phyloP scores from a whole-genome alignment of 2,113 vertebrate species.

The Lophura nycthemera region DNA sequence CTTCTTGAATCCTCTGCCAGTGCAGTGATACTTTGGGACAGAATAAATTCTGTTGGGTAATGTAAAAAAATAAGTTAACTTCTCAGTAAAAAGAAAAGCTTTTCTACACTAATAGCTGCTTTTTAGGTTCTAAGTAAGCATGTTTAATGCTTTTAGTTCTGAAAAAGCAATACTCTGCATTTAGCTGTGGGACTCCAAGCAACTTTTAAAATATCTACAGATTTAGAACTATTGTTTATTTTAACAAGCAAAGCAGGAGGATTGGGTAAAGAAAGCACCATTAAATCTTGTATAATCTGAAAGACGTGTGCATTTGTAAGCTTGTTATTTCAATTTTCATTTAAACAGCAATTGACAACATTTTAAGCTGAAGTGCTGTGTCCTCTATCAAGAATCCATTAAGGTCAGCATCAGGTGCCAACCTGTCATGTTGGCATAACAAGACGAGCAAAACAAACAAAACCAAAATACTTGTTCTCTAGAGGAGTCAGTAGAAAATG shows the following conservation, averaged over 20 bases:
- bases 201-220: background rate
- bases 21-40: background rate
- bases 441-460: background rate
- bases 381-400: constrained; percentile 20
- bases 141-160: background rate
- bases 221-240: background rate
- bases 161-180: background rate
- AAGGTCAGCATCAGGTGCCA: constrained; percentile 14
- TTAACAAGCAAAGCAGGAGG: background rate
- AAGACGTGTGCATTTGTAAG: background rate
- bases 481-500: constrained; percentile 10
- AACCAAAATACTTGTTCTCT: constrained; percentile 25
- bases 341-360: background rate
- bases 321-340: constrained; percentile 7
- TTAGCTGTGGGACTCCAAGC: background rate
- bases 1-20: background rate
- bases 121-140: background rate
- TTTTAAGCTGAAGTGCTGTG: background rate
- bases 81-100: background rate
- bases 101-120: constrained; percentile 9
- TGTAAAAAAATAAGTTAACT: background rate
- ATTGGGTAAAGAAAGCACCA: background rate
- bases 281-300: background rate
- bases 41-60: background rate
- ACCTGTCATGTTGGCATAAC: constrained; percentile 8